These are phyloP conservation scores for Andrena minutula DNA, from an alignment of 2,888 invertebrate species.

Conservation along the genomic window DNA sequence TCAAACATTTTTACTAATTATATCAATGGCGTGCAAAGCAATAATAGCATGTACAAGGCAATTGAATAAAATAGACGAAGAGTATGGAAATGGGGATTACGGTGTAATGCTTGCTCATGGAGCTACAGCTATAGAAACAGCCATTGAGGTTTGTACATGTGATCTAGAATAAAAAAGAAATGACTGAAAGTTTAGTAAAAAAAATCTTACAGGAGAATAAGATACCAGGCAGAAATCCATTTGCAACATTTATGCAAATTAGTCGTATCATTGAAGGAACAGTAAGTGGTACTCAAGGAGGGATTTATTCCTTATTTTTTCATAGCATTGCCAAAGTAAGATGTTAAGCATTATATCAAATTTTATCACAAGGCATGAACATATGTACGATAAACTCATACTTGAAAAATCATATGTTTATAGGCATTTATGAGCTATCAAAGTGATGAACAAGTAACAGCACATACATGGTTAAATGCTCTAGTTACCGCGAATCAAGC, in stretches of 20 bases:
- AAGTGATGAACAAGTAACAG: slow-evolving; percentile 51
- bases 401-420: slow-evolving; percentile 22
- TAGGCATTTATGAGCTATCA: slow-evolving; percentile 64
- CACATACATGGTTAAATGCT: slow-evolving; percentile 86
- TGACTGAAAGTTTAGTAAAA: not conserved
- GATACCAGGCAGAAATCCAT: slow-evolving; percentile 61
- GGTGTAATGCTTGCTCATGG: slow-evolving; percentile 88
- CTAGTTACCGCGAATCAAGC: slow-evolving; percentile 86
- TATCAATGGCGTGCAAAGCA: slow-evolving; percentile 86
- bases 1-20: slow-evolving; percentile 78
- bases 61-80: slow-evolving; percentile 89
- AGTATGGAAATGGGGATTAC: slow-evolving; percentile 91
- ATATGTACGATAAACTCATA: not conserved
- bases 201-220: slow-evolving; percentile 46
- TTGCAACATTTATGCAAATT: slow-evolving; percentile 75
- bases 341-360: not conserved
- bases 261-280: slow-evolving; percentile 88
- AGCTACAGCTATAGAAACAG: slow-evolving; percentile 70
- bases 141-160: slow-evolving; percentile 66
- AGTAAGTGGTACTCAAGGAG: slow-evolving; percentile 91
- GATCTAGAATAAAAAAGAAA: not conserved
- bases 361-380: too few relatives aligned
- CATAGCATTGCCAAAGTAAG: slow-evolving; percentile 87
- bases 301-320: slow-evolving; percentile 91
- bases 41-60: slow-evolving; percentile 88